Evolutionary conservation across 2,888 invertebrate genomes (phyloP).

Genomic region (Nymphalis c-album): DNA sequence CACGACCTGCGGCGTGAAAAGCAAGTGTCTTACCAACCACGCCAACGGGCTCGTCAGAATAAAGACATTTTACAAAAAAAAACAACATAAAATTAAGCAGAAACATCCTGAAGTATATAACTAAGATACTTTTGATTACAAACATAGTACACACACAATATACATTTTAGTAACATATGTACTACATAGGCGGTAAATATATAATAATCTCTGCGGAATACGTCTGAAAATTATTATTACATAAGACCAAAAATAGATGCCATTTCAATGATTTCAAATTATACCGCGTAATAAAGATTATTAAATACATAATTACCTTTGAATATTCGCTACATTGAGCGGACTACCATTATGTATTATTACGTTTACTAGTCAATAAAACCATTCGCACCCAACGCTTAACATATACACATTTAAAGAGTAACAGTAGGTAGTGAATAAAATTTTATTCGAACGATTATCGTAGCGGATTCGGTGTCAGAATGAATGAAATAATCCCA

Average conservation of each 20-base stretch:
- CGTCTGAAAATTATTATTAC: not conserved
- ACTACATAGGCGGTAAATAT: too few species aligned
- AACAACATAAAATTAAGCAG: not conserved
- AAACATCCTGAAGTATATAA: not conserved
- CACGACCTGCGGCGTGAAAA: too few species aligned
- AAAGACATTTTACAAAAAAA: too few species aligned
- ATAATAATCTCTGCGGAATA: too few species aligned
- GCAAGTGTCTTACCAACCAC: too few species aligned
- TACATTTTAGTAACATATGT: too few species aligned
- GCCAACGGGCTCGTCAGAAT: too few species aligned
- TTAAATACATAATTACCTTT: not conserved
- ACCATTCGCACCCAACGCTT: conserved; percentile 28
- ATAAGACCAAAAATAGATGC: not conserved
- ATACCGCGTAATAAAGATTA: not conserved
- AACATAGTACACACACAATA: too few species aligned
- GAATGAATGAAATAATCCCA: conserved; percentile 45
- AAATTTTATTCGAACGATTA: conserved; percentile 45
- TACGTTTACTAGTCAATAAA: conserved; percentile 25
- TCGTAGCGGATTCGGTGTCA: conserved; percentile 40
- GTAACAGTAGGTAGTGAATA: conserved; percentile 29
- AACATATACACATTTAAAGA: conserved; percentile 34
- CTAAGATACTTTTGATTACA: not conserved
- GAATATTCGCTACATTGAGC: not conserved
- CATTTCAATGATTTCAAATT: not conserved
- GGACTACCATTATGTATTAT: conserved; percentile 7